These are phyloP conservation scores for Azorinus chamasolen DNA, from an alignment of 2,888 invertebrate species.

Conservation along the genomic window DNA sequence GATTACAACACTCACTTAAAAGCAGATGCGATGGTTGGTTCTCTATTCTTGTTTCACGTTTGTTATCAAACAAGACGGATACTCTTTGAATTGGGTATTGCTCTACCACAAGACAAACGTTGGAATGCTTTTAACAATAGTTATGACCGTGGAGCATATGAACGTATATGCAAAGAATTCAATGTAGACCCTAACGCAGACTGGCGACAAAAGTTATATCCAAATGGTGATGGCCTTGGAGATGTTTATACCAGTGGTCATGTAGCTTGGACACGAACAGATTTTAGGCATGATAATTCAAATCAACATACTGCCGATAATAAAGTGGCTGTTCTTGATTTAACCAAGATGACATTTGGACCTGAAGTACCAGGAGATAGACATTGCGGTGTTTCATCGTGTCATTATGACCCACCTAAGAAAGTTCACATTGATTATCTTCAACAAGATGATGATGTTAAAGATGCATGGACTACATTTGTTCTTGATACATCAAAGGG, in stretches of 20 bases:
- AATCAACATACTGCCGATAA: constrained; percentile 8
- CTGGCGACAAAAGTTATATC: constrained; percentile 20
- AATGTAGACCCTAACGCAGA: constrained; percentile 11
- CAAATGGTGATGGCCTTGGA: constrained; percentile 26
- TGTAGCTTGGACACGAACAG: constrained; percentile 8
- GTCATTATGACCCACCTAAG: constrained; percentile 26
- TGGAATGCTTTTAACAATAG: constrained; percentile 34
- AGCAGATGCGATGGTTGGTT: constrained; percentile 14
- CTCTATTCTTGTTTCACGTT: constrained; percentile 26
- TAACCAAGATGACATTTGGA: constrained; percentile 27
- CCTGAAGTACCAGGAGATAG: constrained; percentile 22
- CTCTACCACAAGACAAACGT: constrained; percentile 19
- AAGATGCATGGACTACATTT: constrained; percentile 26
- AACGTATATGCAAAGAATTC: constrained; percentile 34
- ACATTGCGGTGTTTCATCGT: constrained; percentile 23
- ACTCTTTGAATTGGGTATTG: constrained; percentile 9
- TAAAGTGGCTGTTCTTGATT: constrained; percentile 10
- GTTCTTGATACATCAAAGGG: constrained; percentile 35
- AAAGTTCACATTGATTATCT: constrained; percentile 30
- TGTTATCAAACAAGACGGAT: constrained; percentile 26
- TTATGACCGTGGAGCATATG: constrained; percentile 28
- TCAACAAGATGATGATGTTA: constrained; percentile 21
- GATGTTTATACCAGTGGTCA: constrained; percentile 5
- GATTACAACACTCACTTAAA: constrained; percentile 16
- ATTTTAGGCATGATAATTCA: constrained; percentile 22